These are phyloP conservation scores for Drosophila pruinosa DNA, from an alignment of 1,140 invertebrate species.

Conservation along the genomic window DNA sequence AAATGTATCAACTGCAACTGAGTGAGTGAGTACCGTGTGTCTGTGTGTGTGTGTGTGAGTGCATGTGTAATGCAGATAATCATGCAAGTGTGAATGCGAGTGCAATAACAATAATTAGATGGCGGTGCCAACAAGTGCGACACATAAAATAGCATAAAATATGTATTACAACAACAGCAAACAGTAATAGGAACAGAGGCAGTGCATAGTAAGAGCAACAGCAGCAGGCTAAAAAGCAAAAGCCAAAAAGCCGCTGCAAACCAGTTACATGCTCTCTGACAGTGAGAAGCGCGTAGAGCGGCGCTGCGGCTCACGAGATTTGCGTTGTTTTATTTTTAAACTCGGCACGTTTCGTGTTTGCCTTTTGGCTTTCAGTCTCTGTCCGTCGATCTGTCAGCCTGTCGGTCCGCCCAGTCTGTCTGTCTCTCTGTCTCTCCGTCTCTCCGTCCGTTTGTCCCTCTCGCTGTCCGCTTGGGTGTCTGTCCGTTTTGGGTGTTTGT, in stretches of 20 bases:
- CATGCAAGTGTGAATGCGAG: constrained; percentile 10
- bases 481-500: not conserved
- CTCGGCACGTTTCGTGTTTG: constrained; percentile 74
- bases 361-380: constrained; percentile 38
- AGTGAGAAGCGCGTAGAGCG: constrained; percentile 62
- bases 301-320: constrained; percentile 60
- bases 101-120: constrained; percentile 25
- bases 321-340: constrained; percentile 77
- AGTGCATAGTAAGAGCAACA: not conserved
- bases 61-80: not conserved
- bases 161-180: constrained; percentile 8
- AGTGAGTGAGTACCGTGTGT: not conserved
- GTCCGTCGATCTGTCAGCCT: constrained; percentile 1
- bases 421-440: not conserved
- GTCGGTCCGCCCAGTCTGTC: not conserved
- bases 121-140: constrained; percentile 17
- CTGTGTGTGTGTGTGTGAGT: not conserved
- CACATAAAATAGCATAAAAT: constrained; percentile 38
- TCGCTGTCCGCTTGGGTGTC: not conserved
- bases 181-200: not conserved
- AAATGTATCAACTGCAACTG: not conserved
- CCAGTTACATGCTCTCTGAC: constrained; percentile 57
- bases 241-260: constrained; percentile 49
- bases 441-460: not conserved
- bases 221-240: not conserved